phyloP scores from a whole-genome alignment of 2,888 invertebrate species.

The Ditula angustiorana region DNA sequence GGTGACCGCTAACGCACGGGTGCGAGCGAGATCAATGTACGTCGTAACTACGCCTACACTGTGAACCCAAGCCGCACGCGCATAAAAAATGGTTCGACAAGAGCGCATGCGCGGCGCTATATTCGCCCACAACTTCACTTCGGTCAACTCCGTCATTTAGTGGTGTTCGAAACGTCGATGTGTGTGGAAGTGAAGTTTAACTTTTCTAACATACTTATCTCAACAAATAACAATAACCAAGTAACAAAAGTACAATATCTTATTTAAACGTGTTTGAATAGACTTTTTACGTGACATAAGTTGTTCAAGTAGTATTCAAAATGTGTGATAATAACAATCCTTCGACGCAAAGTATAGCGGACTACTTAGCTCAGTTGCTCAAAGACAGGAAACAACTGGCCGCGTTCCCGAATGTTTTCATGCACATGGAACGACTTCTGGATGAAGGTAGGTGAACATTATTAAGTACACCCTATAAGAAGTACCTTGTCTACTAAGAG shows the following conservation, averaged over 20 bases:
- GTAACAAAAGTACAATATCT: conserved; percentile 81
- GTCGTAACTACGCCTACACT: conserved; percentile 81
- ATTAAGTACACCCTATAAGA: conserved; percentile 63
- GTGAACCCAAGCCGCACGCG: conserved; percentile 80
- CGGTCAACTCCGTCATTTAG: conserved; percentile 83
- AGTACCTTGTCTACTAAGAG: conserved; percentile 53
- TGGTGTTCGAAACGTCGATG: conserved; percentile 83
- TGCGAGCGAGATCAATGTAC: conserved; percentile 67
- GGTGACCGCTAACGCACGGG: conserved; percentile 42
- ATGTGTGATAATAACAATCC: conserved; percentile 86
- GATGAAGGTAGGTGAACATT: conserved; percentile 95
- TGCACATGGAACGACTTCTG: conserved; percentile 99
- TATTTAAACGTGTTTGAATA: conserved; percentile 74
- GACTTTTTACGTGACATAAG: conserved; percentile 78
- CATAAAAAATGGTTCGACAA: conserved; percentile 78
- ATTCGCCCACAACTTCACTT: conserved; percentile 84
- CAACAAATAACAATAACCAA: conserved; percentile 81
- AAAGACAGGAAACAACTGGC: conserved; percentile 99
- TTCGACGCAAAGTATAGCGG: conserved; percentile 98
- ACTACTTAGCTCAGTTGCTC: conserved; percentile 99
- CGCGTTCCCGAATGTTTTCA: conserved; percentile 99
- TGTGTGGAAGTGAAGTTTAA: conserved; percentile 85
- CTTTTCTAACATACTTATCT: conserved; percentile 82
- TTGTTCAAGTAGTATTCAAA: conserved; percentile 75
- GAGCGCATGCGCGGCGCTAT: conserved; percentile 81